Conservation (phyloP, 2,113 vertebrate species). For the Benitochromis conjunctus region DNA sequence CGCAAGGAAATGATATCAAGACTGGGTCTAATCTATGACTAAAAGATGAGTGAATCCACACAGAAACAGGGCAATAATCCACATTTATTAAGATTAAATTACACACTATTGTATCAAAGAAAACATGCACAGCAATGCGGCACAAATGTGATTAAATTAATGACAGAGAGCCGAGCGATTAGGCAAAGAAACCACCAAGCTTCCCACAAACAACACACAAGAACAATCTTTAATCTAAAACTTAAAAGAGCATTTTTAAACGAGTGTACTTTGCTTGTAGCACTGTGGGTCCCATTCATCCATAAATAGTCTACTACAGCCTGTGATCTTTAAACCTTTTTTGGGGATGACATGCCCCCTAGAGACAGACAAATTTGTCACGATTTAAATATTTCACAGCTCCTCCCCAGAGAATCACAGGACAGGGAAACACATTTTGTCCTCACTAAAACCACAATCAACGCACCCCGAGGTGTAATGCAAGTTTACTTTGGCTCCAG, state of each 20-base stretch:
- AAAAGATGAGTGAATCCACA: neutral
- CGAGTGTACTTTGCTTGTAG: neutral
- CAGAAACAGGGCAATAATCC: neutral
- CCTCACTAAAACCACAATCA: constrained; percentile 15
- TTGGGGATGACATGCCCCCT: constrained; percentile 1
- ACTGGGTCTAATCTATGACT: neutral
- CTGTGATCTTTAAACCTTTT: neutral
- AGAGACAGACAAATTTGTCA: constrained; percentile 13
- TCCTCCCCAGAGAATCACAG: neutral
- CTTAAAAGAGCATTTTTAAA: neutral
- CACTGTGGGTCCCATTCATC: neutral
- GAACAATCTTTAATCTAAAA: neutral
- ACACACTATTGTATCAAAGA: neutral
- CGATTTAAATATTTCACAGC: neutral
- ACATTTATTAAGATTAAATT: neutral
- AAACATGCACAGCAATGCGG: neutral
- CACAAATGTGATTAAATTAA: neutral
- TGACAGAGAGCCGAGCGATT: neutral
- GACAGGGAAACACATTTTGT: neutral
- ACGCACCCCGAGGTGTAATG: constrained; percentile 16
- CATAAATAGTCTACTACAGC: neutral
- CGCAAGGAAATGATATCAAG: neutral
- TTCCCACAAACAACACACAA: neutral
- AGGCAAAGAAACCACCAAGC: neutral
- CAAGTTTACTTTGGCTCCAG: constrained; percentile 11